A percentile compares a stretch with the other conserved stretches of the same genome.
These are phyloP conservation scores for Steinernema hermaphroditum DNA, from an alignment of 2,888 invertebrate species.

Conservation along the genomic window DNA sequence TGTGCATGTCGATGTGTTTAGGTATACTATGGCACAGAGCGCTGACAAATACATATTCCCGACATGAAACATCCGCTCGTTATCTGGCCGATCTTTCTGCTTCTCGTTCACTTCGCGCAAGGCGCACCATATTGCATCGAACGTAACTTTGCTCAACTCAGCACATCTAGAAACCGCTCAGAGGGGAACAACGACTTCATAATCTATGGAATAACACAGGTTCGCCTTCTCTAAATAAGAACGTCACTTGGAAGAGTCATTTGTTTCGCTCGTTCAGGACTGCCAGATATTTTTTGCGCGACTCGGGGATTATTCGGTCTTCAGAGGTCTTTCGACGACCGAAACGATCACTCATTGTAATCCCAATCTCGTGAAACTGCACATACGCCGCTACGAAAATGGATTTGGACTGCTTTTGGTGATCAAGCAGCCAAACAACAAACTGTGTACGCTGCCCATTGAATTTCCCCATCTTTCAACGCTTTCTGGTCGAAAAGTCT, in stretches of 20 bases:
- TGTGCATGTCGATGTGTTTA: slow-evolving; percentile 8
- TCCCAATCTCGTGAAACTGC: slow-evolving; percentile 26
- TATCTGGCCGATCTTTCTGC: slow-evolving; percentile 21
- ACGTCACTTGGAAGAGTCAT: neutral
- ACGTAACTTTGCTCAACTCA: slow-evolving; percentile 4
- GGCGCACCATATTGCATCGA: neutral
- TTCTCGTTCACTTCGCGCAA: neutral
- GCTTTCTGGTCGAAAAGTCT: slow-evolving; percentile 16
- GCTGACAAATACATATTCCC: slow-evolving; percentile 16
- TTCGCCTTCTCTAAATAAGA: neutral
- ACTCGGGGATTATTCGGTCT: slow-evolving; percentile 24
- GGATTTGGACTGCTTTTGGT: slow-evolving; percentile 24
- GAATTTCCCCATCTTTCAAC: slow-evolving; percentile 27
- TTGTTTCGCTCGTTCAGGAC: neutral
- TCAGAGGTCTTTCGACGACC: slow-evolving; percentile 20
- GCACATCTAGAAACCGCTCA: neutral
- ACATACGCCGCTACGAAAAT: slow-evolving; percentile 22
- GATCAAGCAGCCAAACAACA: slow-evolving; percentile 21
- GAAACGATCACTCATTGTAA: slow-evolving; percentile 28
- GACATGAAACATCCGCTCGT: slow-evolving; percentile 21
- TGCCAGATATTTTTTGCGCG: slow-evolving; percentile 30
- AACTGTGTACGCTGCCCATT: slow-evolving; percentile 18
- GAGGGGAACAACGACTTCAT: slow-evolving; percentile 4
- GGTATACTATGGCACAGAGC: slow-evolving; percentile 30
- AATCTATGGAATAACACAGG: slow-evolving; percentile 23